Conservation (phyloP, 2,113 vertebrate genomes). For the Ammospiza nelsoni region DNA sequence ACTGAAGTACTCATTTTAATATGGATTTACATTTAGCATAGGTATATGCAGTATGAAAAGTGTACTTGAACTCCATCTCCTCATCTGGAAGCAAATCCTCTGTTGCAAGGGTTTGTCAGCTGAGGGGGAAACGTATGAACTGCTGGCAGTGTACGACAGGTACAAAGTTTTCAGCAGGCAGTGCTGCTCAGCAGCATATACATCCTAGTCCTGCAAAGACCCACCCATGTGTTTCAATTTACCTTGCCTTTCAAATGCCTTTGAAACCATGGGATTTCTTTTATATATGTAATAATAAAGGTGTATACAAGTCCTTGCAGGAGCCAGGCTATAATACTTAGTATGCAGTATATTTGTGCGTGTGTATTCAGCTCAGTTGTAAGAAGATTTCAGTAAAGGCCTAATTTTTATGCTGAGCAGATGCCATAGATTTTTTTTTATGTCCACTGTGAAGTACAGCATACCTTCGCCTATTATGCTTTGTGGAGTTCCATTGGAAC, state of each 20-base stretch:
- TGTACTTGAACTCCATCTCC: neutral
- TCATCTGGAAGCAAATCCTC: neutral
- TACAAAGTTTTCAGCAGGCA: neutral
- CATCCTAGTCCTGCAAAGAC: neutral
- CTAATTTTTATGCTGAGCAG: slow-evolving; percentile 3
- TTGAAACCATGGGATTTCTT: slow-evolving; percentile 2
- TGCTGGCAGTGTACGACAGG: neutral
- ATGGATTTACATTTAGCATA: neutral
- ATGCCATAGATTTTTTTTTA: neutral
- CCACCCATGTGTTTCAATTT: neutral
- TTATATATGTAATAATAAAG: neutral
- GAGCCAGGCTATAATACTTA: neutral
- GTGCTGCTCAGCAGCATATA: neutral
- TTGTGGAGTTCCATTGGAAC: neutral
- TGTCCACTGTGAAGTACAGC: neutral
- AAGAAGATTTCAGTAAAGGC: neutral
- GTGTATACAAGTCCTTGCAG: neutral
- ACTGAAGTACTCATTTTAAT: neutral
- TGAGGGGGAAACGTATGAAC: neutral
- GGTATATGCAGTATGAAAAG: neutral
- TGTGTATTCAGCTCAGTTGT: neutral
- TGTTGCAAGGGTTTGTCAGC: neutral
- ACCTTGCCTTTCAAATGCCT: neutral
- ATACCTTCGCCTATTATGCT: neutral
- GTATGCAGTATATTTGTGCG: neutral